Evolutionary conservation across 1,140 invertebrate species (phyloP).

Genomic region (Pseudomyrmex flavicornis): DNA sequence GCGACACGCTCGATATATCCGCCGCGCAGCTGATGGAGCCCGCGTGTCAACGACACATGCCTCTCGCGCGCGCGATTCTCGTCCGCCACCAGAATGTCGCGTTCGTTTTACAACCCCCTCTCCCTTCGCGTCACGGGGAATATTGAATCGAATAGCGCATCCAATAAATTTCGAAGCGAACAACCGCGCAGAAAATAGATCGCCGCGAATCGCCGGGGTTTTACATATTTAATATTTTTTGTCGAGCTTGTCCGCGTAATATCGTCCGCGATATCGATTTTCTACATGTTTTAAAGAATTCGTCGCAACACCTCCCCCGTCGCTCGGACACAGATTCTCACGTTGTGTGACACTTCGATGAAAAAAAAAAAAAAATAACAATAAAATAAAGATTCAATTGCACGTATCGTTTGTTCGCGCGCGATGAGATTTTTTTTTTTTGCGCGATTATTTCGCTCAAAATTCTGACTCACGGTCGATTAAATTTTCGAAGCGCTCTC

Average conservation of each 20-base stretch:
- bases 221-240: slow-evolving; percentile 1
- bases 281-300: no score
- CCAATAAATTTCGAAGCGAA: neutral
- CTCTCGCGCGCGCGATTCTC: neutral
- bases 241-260: neutral
- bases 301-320: no score
- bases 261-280: neutral
- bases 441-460: no score
- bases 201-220: neutral
- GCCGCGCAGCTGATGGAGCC: neutral
- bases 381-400: no score
- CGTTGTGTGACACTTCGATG: no score
- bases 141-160: neutral
- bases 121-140: no score
- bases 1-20: slow-evolving; percentile 9
- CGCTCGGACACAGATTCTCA: no score
- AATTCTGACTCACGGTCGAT: no score
- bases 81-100: neutral
- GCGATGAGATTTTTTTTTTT: no score
- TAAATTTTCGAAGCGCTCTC: no score
- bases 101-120: neutral
- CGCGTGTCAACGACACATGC: slow-evolving; percentile 10
- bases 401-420: no score
- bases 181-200: neutral
- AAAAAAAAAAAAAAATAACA: no score